phyloP scores from a whole-genome alignment of 2,888 invertebrate genomes.

The Polydrusus tereticollis region DNA sequence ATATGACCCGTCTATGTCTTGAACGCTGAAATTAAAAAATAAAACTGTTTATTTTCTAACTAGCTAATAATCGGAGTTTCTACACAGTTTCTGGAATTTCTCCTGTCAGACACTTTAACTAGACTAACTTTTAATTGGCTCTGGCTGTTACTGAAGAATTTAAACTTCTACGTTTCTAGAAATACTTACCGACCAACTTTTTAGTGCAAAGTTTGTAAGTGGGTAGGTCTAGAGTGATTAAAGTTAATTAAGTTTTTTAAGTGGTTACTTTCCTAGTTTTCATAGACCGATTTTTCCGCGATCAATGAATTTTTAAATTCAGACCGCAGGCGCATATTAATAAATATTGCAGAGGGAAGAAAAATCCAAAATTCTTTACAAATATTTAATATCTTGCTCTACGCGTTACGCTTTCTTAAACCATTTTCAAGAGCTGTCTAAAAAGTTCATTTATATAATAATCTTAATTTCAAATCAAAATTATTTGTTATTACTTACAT shows the following conservation, averaged over 20 bases:
- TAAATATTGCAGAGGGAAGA: no score
- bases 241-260: background rate
- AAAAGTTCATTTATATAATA: no score
- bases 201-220: background rate
- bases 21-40: constrained; percentile 78
- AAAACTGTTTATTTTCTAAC: background rate
- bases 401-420: no score
- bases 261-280: background rate
- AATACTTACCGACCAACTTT: background rate
- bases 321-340: no score
- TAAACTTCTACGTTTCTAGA: background rate
- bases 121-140: background rate
- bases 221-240: background rate
- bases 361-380: no score
- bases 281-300: no score
- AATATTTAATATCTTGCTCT: no score
- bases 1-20: constrained; percentile 94
- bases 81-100: background rate
- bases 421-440: no score
- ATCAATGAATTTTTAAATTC: no score
- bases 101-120: background rate
- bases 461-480: no score
- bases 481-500: no score
- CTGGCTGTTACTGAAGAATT: background rate
- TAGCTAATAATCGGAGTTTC: no score